Evolutionary conservation across 2,797 vertebrate species (phyloP), one percentile per base, ranked within the genome.

Genomic region (Chloroceryle inda): DNA sequence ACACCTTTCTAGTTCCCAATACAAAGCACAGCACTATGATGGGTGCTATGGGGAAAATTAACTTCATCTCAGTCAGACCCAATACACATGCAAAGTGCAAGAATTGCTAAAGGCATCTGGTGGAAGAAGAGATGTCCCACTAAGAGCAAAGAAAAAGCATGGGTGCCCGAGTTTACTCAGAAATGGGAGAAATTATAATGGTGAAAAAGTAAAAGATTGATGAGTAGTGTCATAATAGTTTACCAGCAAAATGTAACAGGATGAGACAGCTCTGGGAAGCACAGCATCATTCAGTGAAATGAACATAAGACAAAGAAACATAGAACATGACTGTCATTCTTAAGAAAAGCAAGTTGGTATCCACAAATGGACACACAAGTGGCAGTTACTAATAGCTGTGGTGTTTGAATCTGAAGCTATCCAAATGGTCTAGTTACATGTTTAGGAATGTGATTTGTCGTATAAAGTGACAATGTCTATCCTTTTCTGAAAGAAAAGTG

Each of bases 351-450:
- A 29, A n/a, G 18, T 2, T 56, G 22, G 0, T 45, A 80, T 45
- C n/a, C 38, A 67, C 23, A 49, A 53, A 47, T 3, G 5, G 23
- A 35, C n/a, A 35, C n/a, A n/a, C 29, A 83, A 64, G 9, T 6
- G 9, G 13, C 55, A 40, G 20, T 40, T 77, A 58, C 24, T 45
- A 53, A 37, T 16, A 62, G 3, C 1, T 83, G 37, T 17, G 18
- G 21, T 38, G 26, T 50, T 59, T 73, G 42, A 73, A 67, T 17
- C 47, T 68, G 52, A 31, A 66, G 33, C 12, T 44, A 16, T 23
- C n/a, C 71, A 67, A 21, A 0, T 0, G 33, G 58, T 49, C 2
- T 6, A 53, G 2, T 40, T 52, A 17, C 23, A 13, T 50, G 29
- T 40, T 16, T 61, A 29, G n/a, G 24, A 76, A 40, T 7, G 7